These are phyloP conservation scores for Crocuta crocuta DNA, from an alignment of 2,113 vertebrate species.

Conservation along the genomic window DNA sequence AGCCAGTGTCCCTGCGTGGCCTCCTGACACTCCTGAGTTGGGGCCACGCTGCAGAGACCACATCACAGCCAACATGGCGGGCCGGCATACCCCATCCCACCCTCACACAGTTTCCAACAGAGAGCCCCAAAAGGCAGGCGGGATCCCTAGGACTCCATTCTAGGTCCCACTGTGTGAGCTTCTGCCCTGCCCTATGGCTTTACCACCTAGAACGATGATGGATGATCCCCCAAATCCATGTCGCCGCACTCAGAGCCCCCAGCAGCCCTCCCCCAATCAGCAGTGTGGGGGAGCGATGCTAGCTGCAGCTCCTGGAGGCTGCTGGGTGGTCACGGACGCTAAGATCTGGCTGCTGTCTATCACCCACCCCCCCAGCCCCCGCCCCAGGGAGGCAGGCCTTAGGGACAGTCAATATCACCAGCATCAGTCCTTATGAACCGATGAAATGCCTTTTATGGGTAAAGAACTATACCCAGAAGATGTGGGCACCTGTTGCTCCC, in stretches of 20 bases:
- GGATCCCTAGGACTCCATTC: neutral
- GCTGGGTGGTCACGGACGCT: accelerated
- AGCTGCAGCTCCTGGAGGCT: neutral
- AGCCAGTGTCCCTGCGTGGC: accelerated
- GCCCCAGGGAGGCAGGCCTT: neutral
- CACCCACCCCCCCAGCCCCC: neutral
- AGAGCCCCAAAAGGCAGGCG: neutral
- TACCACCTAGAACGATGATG: neutral
- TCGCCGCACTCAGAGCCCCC: neutral
- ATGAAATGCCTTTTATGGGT: neutral
- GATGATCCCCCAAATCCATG: neutral
- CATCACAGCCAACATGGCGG: neutral
- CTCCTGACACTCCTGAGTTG: neutral
- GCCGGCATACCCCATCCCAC: neutral
- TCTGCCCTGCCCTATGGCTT: neutral
- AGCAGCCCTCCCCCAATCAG: neutral
- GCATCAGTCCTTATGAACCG: neutral
- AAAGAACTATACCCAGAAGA: neutral
- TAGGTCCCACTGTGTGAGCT: neutral
- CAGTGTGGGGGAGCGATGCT: neutral
- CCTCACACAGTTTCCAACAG: neutral
- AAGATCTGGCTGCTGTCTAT: neutral
- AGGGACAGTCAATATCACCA: neutral
- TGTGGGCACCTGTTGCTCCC: neutral
- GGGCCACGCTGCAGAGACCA: neutral